phyloP scores from a whole-genome alignment of 1,140 invertebrate genomes.

The Phthorimaea operculella region DNA sequence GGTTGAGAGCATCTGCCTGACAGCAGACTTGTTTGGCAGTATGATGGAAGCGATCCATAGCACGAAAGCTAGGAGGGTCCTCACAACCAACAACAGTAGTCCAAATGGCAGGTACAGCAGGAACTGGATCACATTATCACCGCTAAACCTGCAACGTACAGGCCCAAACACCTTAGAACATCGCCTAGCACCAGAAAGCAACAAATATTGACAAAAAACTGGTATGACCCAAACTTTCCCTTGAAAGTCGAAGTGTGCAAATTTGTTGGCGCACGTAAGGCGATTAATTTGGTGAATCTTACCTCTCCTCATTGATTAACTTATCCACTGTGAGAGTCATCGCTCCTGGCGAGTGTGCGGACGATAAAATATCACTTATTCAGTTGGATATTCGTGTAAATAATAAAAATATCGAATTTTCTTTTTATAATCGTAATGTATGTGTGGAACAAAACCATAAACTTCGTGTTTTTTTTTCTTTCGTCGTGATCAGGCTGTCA shows the following conservation, averaged over 20 bases:
- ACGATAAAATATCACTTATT: conserved; percentile 9
- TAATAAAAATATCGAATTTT: conserved; percentile 16
- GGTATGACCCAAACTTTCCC: conserved; percentile 30
- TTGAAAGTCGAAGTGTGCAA: conserved; percentile 19
- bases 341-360: conserved; percentile 10
- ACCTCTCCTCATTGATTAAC: conserved; percentile 53
- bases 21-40: conserved; percentile 65
- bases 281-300: no score
- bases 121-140: conserved; percentile 63
- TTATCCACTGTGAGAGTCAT: conserved; percentile 55
- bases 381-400: not conserved
- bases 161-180: conserved; percentile 6
- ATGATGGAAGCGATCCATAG: conserved; percentile 66
- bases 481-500: not conserved
- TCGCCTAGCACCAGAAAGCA: not conserved
- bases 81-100: conserved; percentile 57
- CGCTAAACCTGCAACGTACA: conserved; percentile 62
- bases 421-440: conserved; percentile 21
- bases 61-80: conserved; percentile 59
- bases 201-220: not conserved
- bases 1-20: conserved; percentile 65
- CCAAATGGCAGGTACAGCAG: conserved; percentile 69
- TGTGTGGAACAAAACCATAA: conserved; percentile 24
- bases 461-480: conserved; percentile 9
- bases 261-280: conserved; percentile 14